These are phyloP conservation scores for Allophyes oxyacanthae DNA, from an alignment of 2,888 invertebrate species.

Conservation along the genomic window DNA sequence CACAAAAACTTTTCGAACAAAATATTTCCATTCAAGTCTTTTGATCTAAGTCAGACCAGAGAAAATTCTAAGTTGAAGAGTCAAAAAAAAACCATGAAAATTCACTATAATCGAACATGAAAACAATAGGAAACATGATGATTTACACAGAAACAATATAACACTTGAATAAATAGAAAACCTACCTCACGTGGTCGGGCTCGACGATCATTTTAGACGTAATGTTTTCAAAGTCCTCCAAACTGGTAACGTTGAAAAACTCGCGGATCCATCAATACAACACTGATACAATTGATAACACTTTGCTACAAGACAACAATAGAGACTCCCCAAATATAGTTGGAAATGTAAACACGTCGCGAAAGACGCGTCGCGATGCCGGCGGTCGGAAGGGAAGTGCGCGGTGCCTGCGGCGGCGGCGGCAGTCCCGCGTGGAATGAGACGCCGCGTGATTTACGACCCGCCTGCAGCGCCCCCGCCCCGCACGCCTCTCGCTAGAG, in stretches of 20 bases:
- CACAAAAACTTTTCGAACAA: not conserved
- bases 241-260: constrained; percentile 71
- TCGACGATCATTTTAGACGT: constrained; percentile 88
- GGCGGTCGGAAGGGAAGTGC: constrained; percentile 86
- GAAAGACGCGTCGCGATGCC: constrained; percentile 86
- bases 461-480: constrained; percentile 88
- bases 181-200: constrained; percentile 88
- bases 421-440: constrained; percentile 89
- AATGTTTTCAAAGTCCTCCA: constrained; percentile 83
- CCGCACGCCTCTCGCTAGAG: constrained; percentile 81
- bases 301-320: constrained; percentile 76
- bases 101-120: constrained; percentile 38
- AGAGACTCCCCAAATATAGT: constrained; percentile 76
- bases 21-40: constrained; percentile 12
- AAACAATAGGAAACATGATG: constrained; percentile 57
- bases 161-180: constrained; percentile 78
- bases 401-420: constrained; percentile 87
- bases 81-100: constrained; percentile 32
- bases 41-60: not conserved
- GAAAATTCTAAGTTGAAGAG: constrained; percentile 40
- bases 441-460: constrained; percentile 89
- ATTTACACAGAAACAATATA: constrained; percentile 67
- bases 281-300: constrained; percentile 73
- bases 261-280: constrained; percentile 82
- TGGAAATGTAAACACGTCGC: constrained; percentile 86